These are phyloP conservation scores for Sinocyclocheilus grahami DNA, from an alignment of 2,113 vertebrate species.

Conservation along the genomic window DNA sequence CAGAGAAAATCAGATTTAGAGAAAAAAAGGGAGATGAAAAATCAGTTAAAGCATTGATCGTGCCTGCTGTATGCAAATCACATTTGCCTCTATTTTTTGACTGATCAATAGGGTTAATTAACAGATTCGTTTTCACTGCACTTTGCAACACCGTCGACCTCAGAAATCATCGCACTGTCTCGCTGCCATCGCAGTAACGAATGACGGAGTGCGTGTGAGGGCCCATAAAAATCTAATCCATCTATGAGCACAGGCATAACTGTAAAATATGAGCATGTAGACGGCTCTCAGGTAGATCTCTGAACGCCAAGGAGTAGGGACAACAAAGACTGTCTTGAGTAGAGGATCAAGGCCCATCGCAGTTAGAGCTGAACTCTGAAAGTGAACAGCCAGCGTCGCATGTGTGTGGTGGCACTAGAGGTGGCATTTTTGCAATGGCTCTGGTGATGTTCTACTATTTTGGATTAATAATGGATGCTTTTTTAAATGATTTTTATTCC, in stretches of 20 bases:
- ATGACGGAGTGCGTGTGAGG: slow-evolving; percentile 58
- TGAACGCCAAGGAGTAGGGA: slow-evolving; percentile 44
- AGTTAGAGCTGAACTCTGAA: too few species aligned
- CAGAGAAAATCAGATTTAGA: slow-evolving; percentile 81
- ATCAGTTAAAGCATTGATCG: slow-evolving; percentile 83
- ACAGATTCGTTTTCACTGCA: slow-evolving; percentile 77
- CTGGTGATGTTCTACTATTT: slow-evolving; percentile 51
- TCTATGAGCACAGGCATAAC: slow-evolving; percentile 69
- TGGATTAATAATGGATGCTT: slow-evolving; percentile 76
- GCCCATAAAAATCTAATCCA: slow-evolving; percentile 76
- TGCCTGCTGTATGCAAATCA: slow-evolving; percentile 77
- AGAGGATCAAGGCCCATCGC: background rate
- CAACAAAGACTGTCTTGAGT: slow-evolving; percentile 36
- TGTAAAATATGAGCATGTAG: slow-evolving; percentile 68
- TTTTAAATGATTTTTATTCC: slow-evolving; percentile 81
- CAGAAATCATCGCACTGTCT: slow-evolving; percentile 69
- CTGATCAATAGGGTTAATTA: slow-evolving; percentile 83
- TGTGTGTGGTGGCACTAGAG: slow-evolving; percentile 6
- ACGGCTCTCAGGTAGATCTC: slow-evolving; percentile 66
- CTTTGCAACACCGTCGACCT: slow-evolving; percentile 70
- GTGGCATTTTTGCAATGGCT: slow-evolving; percentile 48
- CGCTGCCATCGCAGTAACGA: slow-evolving; percentile 72
- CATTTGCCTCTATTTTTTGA: slow-evolving; percentile 77
- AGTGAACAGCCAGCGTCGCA: background rate
- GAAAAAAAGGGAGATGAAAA: slow-evolving; percentile 62